phyloP scores from a whole-genome alignment of 2,113 vertebrate genomes.

The Cathartes aura region DNA sequence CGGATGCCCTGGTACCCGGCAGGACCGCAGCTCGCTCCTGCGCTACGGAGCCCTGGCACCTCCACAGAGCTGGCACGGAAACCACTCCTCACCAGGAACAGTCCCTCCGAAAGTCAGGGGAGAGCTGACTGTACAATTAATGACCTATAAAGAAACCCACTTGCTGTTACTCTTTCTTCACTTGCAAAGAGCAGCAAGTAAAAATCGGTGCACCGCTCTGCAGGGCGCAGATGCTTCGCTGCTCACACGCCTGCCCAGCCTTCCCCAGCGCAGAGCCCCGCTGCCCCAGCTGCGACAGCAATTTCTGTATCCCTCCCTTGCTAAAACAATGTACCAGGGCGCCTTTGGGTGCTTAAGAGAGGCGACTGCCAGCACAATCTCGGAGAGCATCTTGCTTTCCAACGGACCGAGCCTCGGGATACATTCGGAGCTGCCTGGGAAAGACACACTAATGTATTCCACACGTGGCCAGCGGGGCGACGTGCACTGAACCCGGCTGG shows the following conservation, averaged over 20 bases:
- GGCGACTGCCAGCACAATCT: neutral
- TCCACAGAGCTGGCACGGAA: accelerated
- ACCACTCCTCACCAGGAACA: neutral
- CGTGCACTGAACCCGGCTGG: accelerated
- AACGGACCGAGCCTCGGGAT: accelerated
- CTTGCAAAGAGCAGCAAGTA: neutral
- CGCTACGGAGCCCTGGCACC: accelerated
- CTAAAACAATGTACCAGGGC: accelerated
- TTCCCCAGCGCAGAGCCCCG: accelerated
- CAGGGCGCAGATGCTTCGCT: neutral
- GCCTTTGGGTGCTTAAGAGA: neutral
- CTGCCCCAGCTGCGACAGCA: neutral
- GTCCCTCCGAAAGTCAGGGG: neutral
- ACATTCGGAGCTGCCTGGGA: neutral
- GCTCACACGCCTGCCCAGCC: neutral
- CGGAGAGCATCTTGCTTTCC: neutral
- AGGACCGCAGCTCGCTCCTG: accelerated
- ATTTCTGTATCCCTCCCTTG: neutral
- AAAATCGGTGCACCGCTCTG: neutral
- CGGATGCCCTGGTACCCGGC: accelerated
- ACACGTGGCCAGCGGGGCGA: accelerated
- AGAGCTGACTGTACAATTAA: neutral
- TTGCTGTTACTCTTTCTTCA: neutral
- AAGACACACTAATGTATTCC: neutral
- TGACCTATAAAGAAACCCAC: neutral